Evolutionary conservation across 2,888 invertebrate genomes (phyloP).

Genomic region (Cheilosia impressa): DNA sequence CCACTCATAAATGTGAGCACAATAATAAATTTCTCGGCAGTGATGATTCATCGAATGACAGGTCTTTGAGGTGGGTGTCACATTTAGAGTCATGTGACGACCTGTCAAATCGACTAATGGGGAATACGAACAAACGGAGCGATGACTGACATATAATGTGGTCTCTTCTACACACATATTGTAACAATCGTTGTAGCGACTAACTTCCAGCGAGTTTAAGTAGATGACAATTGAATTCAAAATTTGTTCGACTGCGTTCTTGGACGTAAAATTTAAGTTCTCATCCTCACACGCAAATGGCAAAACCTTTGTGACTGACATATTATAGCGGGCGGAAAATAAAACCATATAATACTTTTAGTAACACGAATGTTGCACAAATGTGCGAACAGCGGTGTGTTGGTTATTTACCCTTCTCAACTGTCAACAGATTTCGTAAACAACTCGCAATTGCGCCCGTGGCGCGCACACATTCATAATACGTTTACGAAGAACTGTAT

Average conservation of each 20-base stretch:
- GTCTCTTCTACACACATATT: too few relatives aligned
- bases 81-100: background rate
- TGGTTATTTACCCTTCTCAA: conserved; percentile 12
- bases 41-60: too few relatives aligned
- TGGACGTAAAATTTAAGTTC: too few relatives aligned
- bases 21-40: too few relatives aligned
- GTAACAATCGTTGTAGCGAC: too few relatives aligned
- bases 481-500: background rate
- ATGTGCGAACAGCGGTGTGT: background rate
- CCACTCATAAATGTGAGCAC: too few relatives aligned
- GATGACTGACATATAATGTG: background rate
- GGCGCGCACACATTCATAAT: background rate
- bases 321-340: background rate
- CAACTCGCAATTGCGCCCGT: background rate
- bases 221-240: too few relatives aligned
- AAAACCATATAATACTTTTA: too few relatives aligned
- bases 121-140: background rate
- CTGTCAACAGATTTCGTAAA: conserved; percentile 14
- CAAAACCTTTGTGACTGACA: background rate
- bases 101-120: background rate
- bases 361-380: background rate
- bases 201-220: too few relatives aligned
- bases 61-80: background rate
- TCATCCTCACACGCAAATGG: too few relatives aligned
- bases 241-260: too few relatives aligned